Evolutionary conservation across 2,888 invertebrate genomes (phyloP).

Genomic region (Deilephila porcellus): DNA sequence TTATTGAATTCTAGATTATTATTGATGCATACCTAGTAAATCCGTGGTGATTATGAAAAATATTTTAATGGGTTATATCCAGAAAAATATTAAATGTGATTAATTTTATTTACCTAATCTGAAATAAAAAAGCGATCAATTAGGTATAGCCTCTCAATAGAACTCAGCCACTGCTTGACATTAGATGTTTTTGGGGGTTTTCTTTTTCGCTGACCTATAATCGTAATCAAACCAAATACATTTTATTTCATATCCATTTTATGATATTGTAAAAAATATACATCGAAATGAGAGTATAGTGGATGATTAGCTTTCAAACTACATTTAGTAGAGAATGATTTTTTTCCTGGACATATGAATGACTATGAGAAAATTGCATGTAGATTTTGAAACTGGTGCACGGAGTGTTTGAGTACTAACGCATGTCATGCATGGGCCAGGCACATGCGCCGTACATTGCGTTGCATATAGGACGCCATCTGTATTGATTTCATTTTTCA

Average conservation of each 20-base stretch:
- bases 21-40: no score
- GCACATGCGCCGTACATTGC: slow-evolving; percentile 17
- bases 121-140: no score
- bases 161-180: no score
- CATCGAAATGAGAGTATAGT: background rate
- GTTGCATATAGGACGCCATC: slow-evolving; percentile 19
- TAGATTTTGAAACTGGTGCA: background rate
- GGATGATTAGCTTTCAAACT: background rate
- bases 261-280: background rate
- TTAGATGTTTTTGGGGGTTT: no score
- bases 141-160: no score
- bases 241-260: background rate
- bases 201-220: no score
- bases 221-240: background rate
- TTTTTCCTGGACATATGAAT: background rate
- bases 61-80: no score
- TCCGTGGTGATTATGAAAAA: no score
- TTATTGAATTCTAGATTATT: no score
- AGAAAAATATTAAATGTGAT: no score
- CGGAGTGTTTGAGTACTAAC: background rate
- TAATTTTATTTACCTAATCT: no score
- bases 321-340: background rate
- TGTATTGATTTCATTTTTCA: slow-evolving; percentile 12
- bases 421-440: slow-evolving; percentile 4
- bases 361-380: background rate